phyloP scores from a whole-genome alignment of 1,140 invertebrate genomes.

The Temnothorax longispinosus region DNA sequence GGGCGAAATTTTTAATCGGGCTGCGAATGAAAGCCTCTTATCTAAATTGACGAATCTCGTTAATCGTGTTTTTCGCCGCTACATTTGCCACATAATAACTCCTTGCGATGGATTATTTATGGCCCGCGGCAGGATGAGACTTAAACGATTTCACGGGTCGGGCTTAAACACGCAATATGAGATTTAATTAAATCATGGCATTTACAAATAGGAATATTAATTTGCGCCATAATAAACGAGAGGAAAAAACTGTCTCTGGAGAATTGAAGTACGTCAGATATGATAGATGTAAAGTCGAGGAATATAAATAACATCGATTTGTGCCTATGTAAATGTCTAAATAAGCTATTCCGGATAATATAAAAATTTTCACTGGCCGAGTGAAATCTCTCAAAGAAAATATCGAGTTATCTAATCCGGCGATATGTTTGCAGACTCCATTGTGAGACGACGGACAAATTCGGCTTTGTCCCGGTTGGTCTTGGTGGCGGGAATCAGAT shows the following conservation, averaged over 20 bases:
- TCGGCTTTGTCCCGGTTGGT: constrained; percentile 59
- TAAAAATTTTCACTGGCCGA: constrained; percentile 19
- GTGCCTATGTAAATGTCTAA: not conserved
- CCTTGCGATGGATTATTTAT: not conserved
- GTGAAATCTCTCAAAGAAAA: constrained; percentile 12
- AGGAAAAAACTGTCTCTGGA: no score
- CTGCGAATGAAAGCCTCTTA: constrained; percentile 29
- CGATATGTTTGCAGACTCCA: constrained; percentile 57
- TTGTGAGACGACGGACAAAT: constrained; percentile 61
- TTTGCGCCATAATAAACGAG: not conserved
- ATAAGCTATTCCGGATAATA: constrained; percentile 4
- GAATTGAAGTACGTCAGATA: not conserved
- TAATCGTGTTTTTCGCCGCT: constrained; percentile 27
- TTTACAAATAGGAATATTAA: constrained; percentile 18
- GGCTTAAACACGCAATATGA: not conserved
- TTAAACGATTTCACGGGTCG: not conserved
- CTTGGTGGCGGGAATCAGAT: constrained; percentile 50
- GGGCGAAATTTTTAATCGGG: constrained; percentile 52
- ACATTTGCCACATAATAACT: not conserved
- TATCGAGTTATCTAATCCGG: constrained; percentile 44
- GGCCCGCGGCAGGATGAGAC: not conserved
- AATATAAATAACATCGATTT: constrained; percentile 17
- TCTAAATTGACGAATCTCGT: constrained; percentile 48
- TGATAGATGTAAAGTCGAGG: not conserved
- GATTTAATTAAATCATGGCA: constrained; percentile 11